These are phyloP conservation scores for Coregonus ussuriensis DNA, from an alignment of 2,797 vertebrate genomes.

Conservation along the genomic window DNA sequence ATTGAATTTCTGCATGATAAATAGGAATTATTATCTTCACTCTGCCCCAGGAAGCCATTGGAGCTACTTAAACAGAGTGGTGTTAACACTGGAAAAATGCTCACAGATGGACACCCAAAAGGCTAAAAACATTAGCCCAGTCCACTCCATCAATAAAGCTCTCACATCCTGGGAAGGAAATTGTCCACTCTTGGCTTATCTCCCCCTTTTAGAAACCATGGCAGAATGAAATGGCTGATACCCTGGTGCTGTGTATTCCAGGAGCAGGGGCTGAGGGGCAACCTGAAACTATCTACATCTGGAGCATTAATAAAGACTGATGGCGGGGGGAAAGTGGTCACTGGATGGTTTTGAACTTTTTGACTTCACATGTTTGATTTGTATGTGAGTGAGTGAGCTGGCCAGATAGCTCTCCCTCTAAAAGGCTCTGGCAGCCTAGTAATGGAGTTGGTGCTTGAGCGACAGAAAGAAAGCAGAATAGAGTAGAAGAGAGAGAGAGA, in stretches of 20 bases:
- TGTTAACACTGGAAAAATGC: conserved; percentile 81
- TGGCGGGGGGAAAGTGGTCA: neutral
- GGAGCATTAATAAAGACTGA: conserved; percentile 31
- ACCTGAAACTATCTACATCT: conserved; percentile 34
- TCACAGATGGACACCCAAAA: conserved; percentile 85
- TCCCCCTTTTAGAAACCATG: conserved; percentile 36
- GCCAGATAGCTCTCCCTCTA: neutral
- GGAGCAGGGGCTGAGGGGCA: neutral
- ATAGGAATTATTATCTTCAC: conserved; percentile 84
- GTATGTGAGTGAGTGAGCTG: neutral
- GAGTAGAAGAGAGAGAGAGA: conserved; percentile 1
- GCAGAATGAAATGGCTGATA: neutral
- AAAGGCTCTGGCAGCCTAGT: neutral
- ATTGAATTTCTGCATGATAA: conserved; percentile 83
- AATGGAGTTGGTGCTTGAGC: neutral
- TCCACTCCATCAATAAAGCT: conserved; percentile 81
- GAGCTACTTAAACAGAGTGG: conserved; percentile 78
- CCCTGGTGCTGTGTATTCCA: neutral
- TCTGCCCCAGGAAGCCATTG: conserved; percentile 80
- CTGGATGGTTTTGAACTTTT: neutral
- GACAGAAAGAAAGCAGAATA: neutral
- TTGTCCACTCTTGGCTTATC: conserved; percentile 43
- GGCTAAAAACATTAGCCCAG: conserved; percentile 83
- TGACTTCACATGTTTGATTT: conserved; percentile 2
- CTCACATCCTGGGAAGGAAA: conserved; percentile 19